phyloP scores from a whole-genome alignment of 1,140 invertebrate genomes.

The Panagrolaimus sp. region DNA sequence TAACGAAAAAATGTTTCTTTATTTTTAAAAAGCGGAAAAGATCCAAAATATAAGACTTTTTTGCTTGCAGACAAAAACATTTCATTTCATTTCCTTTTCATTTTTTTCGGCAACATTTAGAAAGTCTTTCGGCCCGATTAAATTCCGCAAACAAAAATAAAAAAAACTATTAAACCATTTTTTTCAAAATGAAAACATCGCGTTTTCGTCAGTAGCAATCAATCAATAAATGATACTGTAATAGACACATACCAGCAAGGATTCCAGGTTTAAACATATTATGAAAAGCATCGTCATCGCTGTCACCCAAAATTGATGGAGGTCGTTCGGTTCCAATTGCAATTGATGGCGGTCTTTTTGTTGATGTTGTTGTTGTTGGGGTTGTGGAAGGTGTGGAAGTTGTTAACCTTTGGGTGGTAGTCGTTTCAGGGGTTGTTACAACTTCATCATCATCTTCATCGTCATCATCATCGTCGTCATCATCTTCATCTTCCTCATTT shows the following conservation, averaged over 20 bases:
- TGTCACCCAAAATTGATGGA: not conserved
- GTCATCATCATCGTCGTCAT: conserved; percentile 35
- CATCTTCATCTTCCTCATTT: conserved; percentile 25
- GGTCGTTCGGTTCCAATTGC: not conserved
- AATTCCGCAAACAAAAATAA: not conserved
- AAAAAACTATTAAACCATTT: not conserved
- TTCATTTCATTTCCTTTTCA: conserved; percentile 7
- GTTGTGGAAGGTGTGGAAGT: conserved; percentile 23
- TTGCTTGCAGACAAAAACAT: conserved; percentile 1
- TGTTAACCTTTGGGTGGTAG: not conserved
- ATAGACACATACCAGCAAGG: conserved; percentile 33
- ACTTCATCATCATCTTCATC: conserved; percentile 20
- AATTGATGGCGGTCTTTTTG: conserved; percentile 16
- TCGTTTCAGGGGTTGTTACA: not conserved
- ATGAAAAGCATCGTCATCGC: conserved; percentile 7
- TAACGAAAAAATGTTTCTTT: too few relatives aligned
- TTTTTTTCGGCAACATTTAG: not conserved
- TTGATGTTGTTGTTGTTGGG: conserved; percentile 20
- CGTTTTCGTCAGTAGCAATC: not conserved
- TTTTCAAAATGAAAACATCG: not conserved
- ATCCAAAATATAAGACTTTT: too few relatives aligned
- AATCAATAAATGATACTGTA: not conserved
- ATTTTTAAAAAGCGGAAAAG: too few relatives aligned
- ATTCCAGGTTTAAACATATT: conserved; percentile 46
- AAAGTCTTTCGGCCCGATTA: not conserved